Base-by-base conservation (phyloP, 2,113 vertebrate genomes). In the Oryzias melastigma region DNA sequence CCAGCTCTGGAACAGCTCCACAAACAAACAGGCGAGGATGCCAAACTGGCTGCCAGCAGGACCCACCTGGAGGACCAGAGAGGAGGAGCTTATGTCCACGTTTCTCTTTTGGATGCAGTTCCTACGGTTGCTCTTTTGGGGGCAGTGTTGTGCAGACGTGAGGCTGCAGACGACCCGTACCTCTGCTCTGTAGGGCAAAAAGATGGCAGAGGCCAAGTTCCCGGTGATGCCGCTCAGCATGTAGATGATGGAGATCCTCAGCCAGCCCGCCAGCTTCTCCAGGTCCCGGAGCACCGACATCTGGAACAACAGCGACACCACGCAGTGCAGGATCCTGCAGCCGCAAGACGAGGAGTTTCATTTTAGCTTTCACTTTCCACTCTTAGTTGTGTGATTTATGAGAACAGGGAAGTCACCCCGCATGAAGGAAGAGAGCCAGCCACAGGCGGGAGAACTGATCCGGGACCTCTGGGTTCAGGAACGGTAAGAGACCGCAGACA, bases 1-100 rank as follows among this genome's bases (percentile, higher is more conserved):
- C 97, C 97, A 99, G 81, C 97, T 98, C 91, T 99, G 97, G 83
- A 99, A 95, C 57, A 99, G 94, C 87, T 98, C 97, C 92, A 99
- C 97, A 15, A 98, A 98, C 64, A 99, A 94, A 78, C 97, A 99
- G 68, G 97, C 97, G 87, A 99, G 89, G 88, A 98, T 96, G 68
- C 97, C 97, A 4, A 99, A 99, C 93, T 99, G 97, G 43, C 96
- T 98, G 75, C 97, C 97, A 0, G 97, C 97, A 0, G 97, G 97
- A 71, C 97, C 97, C 68, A 98, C 97, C 97, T 99, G 87, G n/a
- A n/a, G 42, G 3, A 42, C 10, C 18, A 46, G 7, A 27, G 29
- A 13, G 13, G 40, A 50, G 15, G 22, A 51, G 54, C 1, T 5
- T 15, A 16, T 5, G 7, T 18, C 1, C 40, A 13, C 27, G 13